phyloP scores from a whole-genome alignment of 2,797 vertebrate species.

The Catamblyrhynchus diadema region DNA sequence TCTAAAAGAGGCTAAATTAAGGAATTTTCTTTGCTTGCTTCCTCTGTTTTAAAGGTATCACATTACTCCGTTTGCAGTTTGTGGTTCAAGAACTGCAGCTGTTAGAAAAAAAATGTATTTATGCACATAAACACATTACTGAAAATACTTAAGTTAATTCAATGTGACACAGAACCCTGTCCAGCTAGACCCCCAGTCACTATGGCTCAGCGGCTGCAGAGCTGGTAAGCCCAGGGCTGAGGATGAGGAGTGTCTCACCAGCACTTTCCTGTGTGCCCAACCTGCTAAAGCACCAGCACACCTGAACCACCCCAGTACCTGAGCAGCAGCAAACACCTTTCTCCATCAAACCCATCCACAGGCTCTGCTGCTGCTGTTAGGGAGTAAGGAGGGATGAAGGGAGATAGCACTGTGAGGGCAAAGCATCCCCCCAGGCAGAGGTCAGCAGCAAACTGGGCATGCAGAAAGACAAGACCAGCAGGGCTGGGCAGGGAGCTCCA shows the following conservation, averaged over 20 bases:
- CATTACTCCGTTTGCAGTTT: background rate
- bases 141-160: background rate
- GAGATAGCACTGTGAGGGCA: rapidly evolving
- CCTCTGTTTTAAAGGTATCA: background rate
- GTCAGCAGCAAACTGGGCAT: background rate
- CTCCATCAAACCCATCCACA: background rate
- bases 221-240: background rate
- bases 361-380: background rate
- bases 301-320: rapidly evolving
- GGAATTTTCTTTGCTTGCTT: background rate
- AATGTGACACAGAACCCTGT: background rate
- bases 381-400: background rate
- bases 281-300: background rate
- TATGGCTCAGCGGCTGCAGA: background rate
- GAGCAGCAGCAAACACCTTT: background rate
- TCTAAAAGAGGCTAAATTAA: background rate
- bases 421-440: background rate
- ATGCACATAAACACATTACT: background rate
- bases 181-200: rapidly evolving
- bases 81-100: background rate
- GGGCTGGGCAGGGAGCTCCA: background rate
- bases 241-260: background rate
- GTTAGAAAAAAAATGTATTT: background rate
- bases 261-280: background rate
- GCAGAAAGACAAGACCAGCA: background rate